Percentiles rank a stretch among this genome's conserved stretches.
These are phyloP conservation scores for Oxyruncus cristatus DNA, from an alignment of 2,113 vertebrate species.

Conservation along the genomic window DNA sequence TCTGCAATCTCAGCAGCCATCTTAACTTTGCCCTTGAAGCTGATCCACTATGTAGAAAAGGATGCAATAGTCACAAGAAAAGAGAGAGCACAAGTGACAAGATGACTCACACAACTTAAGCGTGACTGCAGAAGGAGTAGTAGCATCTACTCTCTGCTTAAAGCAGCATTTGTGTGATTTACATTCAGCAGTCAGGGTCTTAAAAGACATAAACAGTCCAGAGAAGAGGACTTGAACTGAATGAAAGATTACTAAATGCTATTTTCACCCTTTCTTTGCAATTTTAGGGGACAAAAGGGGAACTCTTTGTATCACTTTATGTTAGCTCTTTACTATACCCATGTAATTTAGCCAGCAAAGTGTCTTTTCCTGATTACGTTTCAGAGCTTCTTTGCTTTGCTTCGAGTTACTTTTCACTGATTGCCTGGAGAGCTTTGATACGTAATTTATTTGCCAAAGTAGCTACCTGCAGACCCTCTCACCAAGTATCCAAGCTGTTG, in stretches of 20 bases:
- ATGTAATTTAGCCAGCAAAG: background rate
- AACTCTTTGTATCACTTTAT: background rate
- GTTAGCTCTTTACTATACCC: background rate
- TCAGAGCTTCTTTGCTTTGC: background rate
- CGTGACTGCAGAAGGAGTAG: background rate
- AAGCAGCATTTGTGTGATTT: background rate
- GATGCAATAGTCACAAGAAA: background rate
- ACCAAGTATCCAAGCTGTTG: background rate
- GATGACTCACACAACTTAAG: rapidly evolving
- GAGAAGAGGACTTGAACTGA: background rate
- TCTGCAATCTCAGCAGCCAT: background rate
- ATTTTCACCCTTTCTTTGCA: background rate
- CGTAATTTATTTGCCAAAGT: background rate
- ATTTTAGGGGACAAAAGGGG: background rate
- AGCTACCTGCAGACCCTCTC: background rate
- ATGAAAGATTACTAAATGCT: background rate
- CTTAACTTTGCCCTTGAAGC: background rate
- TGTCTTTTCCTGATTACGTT: background rate
- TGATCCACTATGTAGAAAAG: background rate
- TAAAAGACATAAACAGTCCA: background rate
- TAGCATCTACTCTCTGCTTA: background rate
- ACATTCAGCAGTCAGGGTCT: background rate
- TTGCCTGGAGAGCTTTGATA: background rate
- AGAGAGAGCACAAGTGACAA: background rate
- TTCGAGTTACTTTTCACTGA: background rate